Evolutionary conservation across 2,888 invertebrate genomes (phyloP).

Genomic region (Liodrosophila aerea): DNA sequence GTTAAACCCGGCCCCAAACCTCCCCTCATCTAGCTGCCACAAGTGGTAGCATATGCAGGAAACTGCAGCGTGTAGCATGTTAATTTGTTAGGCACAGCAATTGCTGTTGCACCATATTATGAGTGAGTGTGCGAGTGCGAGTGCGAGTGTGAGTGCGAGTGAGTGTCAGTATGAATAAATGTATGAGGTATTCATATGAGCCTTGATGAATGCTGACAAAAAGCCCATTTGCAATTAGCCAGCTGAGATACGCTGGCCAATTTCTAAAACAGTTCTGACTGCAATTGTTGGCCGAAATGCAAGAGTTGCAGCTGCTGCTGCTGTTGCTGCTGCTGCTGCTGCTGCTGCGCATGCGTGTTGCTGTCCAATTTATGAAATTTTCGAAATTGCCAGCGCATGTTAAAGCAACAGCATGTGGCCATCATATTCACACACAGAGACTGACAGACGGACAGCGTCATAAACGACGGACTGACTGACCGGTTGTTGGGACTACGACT

Average conservation of each 20-base stretch:
- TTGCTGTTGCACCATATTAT: constrained; percentile 6
- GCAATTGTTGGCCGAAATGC: constrained; percentile 44
- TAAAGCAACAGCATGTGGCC: constrained; percentile 54
- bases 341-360: constrained; percentile 66
- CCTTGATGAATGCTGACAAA: constrained; percentile 39
- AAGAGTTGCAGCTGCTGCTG: constrained; percentile 6
- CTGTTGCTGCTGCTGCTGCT: constrained; percentile 22
- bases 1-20: too few species aligned
- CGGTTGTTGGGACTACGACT: too few species aligned
- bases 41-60: too few species aligned
- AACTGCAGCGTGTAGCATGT: constrained; percentile 6
- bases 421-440: constrained; percentile 27
- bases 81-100: constrained; percentile 4
- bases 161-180: constrained; percentile 2
- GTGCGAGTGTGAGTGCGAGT: too few species aligned
- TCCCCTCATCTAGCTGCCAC: too few species aligned
- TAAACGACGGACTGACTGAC: constrained; percentile 45
- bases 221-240: constrained; percentile 58
- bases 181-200: constrained; percentile 17
- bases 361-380: constrained; percentile 62
- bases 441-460: constrained; percentile 4
- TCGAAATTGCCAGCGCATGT: constrained; percentile 58
- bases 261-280: constrained; percentile 27
- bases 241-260: constrained; percentile 5
- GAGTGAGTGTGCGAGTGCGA: too few species aligned